Evolutionary conservation across 2,113 vertebrate genomes (phyloP).

Genomic region (Oxygymnocypris stewartii): DNA sequence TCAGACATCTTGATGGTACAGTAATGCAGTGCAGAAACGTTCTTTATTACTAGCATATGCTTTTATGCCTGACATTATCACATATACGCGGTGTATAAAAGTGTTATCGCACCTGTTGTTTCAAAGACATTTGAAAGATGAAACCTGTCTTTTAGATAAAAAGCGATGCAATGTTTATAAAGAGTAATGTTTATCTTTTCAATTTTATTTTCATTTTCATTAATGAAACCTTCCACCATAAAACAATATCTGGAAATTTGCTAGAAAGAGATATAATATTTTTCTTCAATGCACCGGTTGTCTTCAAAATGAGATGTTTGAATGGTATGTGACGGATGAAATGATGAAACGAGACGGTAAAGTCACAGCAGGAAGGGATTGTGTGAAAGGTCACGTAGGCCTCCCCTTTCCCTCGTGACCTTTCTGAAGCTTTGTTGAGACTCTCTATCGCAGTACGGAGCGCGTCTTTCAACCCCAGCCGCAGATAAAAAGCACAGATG

Average conservation of each 20-base stretch:
- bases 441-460: conserved; percentile 8
- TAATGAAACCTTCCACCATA: conserved; percentile 11
- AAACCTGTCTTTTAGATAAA: background rate
- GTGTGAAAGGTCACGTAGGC: conserved; percentile 47
- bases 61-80: conserved; percentile 37
- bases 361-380: conserved; percentile 36
- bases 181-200: conserved; percentile 36
- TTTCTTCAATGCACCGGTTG: background rate
- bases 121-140: conserved; percentile 34
- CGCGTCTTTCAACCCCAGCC: background rate
- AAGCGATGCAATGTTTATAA: no score
- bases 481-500: conserved; percentile 1
- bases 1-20: conserved; percentile 35
- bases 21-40: conserved; percentile 17
- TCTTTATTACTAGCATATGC: conserved; percentile 23
- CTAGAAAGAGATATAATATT: background rate
- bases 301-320: conserved; percentile 44
- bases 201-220: background rate
- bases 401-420: conserved; percentile 25
- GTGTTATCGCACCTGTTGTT: conserved; percentile 11
- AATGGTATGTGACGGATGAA: conserved; percentile 36
- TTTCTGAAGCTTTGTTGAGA: conserved; percentile 30
- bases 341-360: conserved; percentile 21
- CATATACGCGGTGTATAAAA: background rate
- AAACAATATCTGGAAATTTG: background rate